Evolutionary conservation across 1,140 invertebrate genomes (phyloP).

Genomic region (Solenopsis fugax): DNA sequence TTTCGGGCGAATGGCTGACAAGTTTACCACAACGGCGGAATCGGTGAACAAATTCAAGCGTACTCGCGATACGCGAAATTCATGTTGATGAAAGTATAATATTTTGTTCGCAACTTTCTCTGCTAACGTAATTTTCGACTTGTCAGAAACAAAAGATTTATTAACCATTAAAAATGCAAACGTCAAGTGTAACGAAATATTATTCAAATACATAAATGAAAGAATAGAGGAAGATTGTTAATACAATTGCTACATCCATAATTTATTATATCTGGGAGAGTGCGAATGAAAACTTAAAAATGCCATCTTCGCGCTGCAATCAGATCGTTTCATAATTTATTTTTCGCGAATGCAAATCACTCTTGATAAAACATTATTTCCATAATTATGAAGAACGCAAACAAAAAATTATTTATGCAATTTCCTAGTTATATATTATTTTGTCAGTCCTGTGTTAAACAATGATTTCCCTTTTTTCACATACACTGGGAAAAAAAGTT

Average conservation of each 20-base stretch:
- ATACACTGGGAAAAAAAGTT: too few relatives aligned
- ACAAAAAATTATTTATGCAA: neutral
- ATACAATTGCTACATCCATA: conserved; percentile 44
- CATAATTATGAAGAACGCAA: neutral
- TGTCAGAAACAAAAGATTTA: conserved; percentile 17
- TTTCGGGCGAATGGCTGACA: conserved; percentile 12
- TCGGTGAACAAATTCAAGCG: conserved; percentile 22
- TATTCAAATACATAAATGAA: conserved; percentile 26
- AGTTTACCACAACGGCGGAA: conserved; percentile 33
- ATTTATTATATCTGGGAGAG: conserved; percentile 2
- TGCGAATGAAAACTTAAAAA: neutral
- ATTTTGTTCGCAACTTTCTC: conserved; percentile 26
- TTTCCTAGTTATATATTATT: neutral
- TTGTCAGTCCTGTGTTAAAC: neutral
- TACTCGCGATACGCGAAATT: neutral
- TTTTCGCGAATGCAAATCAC: neutral
- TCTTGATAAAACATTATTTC: neutral
- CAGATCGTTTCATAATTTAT: conserved; percentile 2
- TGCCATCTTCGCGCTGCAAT: neutral
- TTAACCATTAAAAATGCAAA: conserved; percentile 1
- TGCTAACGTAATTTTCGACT: conserved; percentile 7
- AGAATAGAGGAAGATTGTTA: neutral
- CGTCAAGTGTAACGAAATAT: neutral
- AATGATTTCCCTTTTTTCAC: neutral
- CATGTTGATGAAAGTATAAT: neutral